Evolutionary conservation across 2,888 invertebrate genomes (phyloP), one percentile per base, ranked within the genome.

Genomic region (Ernsta delagoae): DNA sequence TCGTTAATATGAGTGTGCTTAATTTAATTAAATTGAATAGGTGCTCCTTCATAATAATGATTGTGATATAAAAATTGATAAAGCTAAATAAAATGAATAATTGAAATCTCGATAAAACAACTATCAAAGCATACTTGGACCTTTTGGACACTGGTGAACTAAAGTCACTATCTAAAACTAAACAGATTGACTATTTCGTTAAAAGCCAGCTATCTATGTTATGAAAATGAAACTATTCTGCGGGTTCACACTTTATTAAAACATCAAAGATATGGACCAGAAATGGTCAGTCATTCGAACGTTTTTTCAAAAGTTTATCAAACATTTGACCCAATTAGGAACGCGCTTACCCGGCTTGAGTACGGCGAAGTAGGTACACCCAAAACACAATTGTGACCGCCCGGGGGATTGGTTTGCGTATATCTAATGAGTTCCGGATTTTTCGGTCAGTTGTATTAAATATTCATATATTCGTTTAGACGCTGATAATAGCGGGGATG

Each of bases 291-390:
- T 41, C 39, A 6, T 43, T 66, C 53, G 31, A 39, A 53, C 53
- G 41, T 50, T 65, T 59, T 59, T 50, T 59, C 65, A 59, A 59
- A 65, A 63, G 24, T 59, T 59, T 50, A 59, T 66, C 59, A 59
- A 66, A 50, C 59, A 50, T 9, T 59, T 53, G 59, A 59, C 59
- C 65, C 24, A 59, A 65, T 65, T 59, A 48, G 54, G n/a, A 6
- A 12, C 48, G 12, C 57, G 12, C 43, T 43, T 56, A 45, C 16
- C 34, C 45, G 59, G 48, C 48, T 48, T 41, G 24, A 11, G 11
- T 56, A 34, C 43, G 43, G 1, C 31, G 9, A 43, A 56, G 16
- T 16, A 16, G 16, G 43, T 45, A 16, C 34, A 34, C 56, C 12
- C 41, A 36, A n/a, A 63, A 31, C 50, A 54, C 64, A 64, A 64